Evolutionary conservation across 2,888 invertebrate species (phyloP), one percentile per base, ranked within the genome.

Genomic region (Orthosia cruda): DNA sequence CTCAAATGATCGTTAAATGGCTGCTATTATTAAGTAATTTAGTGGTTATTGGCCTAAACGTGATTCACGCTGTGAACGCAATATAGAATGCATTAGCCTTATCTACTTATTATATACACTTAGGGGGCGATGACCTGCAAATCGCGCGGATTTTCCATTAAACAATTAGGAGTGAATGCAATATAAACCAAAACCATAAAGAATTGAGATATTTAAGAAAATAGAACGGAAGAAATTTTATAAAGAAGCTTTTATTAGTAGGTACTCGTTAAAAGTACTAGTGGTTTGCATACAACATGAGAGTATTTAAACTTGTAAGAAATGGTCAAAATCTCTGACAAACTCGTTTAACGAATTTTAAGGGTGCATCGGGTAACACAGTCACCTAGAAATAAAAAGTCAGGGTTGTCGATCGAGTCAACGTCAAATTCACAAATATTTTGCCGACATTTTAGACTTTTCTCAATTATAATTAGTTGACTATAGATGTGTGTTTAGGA

Each of bases 1-100:
- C 74, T 88, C 84, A 89, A 90, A 86, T 91, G 90, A 90, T 92
- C 86, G 86, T 73, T 85, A 91, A 91, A 89, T 91, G 91, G 87
- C 91, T 89, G 82, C 85, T 88, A 83, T 87, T 85, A 77, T 87
- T 78, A 83, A 83, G 71, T 77, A 74, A 84, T 72, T 79, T 79
- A 54, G 15, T n/a, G 57, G 50, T 55, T 75, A 80, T 82, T 80
- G 23, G 68, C 86, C 77, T 86, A 85, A 80, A 77, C 79, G 84
- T 80, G 80, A 74, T 76, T 82, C 61, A 74, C 52, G 77, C 73
- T 74, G 57, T 20, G 16, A 65, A 59, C 62, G 62, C 45, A 61
- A 50, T 68, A 55, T 66, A 68, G 50, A 71, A 74, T 77, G 63
- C 77, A 81, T 77, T 85, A 70, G 52, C 58, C n/a, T 78, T 78